Percentiles rank a stretch among this genome's conserved stretches.
Conservation (phyloP, 92 coral and sea anemone genomes). For the Palythoa heliodiscus region DNA sequence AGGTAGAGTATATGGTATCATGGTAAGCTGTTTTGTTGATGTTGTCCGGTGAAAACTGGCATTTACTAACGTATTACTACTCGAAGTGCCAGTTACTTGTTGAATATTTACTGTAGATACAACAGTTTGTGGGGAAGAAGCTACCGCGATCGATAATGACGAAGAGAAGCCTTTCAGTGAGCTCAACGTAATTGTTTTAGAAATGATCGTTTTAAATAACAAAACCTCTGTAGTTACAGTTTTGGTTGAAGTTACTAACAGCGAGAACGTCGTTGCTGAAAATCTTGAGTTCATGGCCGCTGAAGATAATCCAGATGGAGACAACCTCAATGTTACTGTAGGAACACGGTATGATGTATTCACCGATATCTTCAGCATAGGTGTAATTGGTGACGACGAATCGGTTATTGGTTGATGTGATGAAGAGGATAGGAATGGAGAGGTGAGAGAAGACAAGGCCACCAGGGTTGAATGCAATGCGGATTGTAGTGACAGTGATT, state of each 20-base stretch:
- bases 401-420: not conserved
- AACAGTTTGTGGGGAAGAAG: not conserved
- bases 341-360: not conserved
- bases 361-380: not conserved
- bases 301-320: not conserved
- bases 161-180: not conserved
- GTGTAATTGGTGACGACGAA: not conserved
- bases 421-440: not conserved
- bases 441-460: not conserved
- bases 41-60: not conserved
- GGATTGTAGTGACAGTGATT: not conserved
- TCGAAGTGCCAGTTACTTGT: not conserved
- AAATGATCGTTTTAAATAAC: not conserved
- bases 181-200: slow-evolving; percentile 3
- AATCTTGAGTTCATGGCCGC: not conserved
- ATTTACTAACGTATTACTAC: not conserved
- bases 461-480: not conserved
- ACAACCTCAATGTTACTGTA: not conserved
- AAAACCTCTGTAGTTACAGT: not conserved
- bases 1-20: not conserved
- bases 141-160: not conserved
- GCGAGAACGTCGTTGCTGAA: not conserved
- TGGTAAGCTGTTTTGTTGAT: not conserved
- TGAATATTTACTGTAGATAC: not conserved
- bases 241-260: not conserved